phyloP scores from a whole-genome alignment of 2,113 vertebrate genomes.

The Pteropus alecto region DNA sequence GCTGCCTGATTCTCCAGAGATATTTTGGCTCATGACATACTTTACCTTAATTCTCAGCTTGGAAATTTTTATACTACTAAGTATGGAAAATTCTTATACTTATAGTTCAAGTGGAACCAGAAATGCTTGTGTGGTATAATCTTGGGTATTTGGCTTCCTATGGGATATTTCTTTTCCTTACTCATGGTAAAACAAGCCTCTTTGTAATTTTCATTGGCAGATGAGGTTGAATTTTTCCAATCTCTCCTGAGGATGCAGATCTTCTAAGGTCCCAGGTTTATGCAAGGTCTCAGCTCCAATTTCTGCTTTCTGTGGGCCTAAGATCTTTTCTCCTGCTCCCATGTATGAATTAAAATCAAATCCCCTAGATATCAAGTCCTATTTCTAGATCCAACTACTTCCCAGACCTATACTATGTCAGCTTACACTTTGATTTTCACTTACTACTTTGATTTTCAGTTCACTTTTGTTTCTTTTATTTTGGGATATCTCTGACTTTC shows the following conservation, averaged over 20 bases:
- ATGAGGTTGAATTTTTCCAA: background rate
- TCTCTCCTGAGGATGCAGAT: background rate
- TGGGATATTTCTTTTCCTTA: background rate
- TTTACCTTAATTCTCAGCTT: conserved; percentile 1
- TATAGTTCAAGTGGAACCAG: background rate
- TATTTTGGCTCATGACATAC: background rate
- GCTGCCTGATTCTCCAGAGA: background rate
- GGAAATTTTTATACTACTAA: background rate
- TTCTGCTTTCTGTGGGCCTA: background rate
- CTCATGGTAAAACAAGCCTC: background rate
- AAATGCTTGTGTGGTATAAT: background rate
- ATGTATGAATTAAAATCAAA: background rate
- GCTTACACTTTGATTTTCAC: background rate
- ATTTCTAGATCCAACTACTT: background rate
- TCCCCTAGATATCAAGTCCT: background rate
- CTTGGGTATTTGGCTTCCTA: background rate
- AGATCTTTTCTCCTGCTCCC: background rate
- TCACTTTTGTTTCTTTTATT: background rate
- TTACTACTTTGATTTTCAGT: background rate
- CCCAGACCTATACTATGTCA: background rate
- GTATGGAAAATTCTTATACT: too few relatives aligned
- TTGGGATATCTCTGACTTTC: background rate
- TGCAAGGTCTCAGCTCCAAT: background rate
- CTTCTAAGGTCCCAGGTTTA: background rate
- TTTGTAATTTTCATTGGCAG: background rate